phyloP scores from a whole-genome alignment of 2,113 vertebrate genomes.

The Spizaetus ornatus region DNA sequence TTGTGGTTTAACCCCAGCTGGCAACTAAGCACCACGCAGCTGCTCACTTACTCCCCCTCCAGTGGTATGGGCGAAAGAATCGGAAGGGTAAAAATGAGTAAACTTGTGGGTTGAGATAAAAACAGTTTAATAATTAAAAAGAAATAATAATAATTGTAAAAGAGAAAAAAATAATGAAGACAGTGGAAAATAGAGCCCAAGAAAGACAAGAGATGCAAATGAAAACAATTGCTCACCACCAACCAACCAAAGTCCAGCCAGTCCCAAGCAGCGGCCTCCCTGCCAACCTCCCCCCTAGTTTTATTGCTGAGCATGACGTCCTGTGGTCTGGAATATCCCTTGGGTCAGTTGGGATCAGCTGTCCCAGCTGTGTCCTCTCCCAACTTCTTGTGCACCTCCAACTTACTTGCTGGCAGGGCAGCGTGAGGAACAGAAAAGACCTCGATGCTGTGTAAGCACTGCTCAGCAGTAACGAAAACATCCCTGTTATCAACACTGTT shows the following conservation, averaged over 20 bases:
- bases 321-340: not conserved
- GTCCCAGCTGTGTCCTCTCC: no score
- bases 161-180: no score
- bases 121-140: not conserved
- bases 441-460: not conserved
- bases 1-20: not conserved
- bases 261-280: not conserved
- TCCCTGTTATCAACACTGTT: not conserved
- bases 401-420: not conserved
- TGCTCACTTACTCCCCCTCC: accelerated
- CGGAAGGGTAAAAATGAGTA: not conserved
- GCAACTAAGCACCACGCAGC: not conserved
- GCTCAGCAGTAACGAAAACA: not conserved
- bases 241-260: not conserved
- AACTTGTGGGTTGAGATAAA: not conserved
- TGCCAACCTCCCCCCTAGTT: no score
- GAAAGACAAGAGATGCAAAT: not conserved
- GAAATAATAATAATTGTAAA: not conserved
- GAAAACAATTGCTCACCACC: not conserved
- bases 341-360: not conserved
- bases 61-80: not conserved
- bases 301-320: not conserved
- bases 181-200: not conserved
- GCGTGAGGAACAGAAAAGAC: not conserved
- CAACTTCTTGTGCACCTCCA: not conserved